Conservation (phyloP, 2,888 invertebrate species). For the Eupithecia abbreviata region DNA sequence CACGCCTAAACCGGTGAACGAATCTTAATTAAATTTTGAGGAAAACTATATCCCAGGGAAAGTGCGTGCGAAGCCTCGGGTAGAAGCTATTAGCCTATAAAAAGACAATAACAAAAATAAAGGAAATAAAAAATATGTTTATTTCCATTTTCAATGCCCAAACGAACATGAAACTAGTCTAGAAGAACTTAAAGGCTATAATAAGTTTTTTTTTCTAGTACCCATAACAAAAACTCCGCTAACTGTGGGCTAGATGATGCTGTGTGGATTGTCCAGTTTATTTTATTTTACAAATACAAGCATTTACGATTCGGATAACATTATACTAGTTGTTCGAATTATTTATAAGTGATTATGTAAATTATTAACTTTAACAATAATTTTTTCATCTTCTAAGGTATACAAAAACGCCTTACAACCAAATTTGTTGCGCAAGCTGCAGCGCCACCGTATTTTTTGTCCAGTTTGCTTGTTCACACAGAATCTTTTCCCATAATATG, state of each 20-base stretch:
- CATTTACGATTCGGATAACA: not conserved
- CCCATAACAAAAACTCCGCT: too few species aligned
- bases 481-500: not conserved
- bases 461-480: not conserved
- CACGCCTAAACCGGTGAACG: too few species aligned
- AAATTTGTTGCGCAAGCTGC: not conserved
- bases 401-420: not conserved
- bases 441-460: not conserved
- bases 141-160: not conserved
- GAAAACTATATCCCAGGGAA: too few species aligned
- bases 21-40: too few species aligned
- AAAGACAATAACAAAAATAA: not conserved
- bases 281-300: not conserved
- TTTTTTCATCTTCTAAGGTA: not conserved
- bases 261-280: too few species aligned
- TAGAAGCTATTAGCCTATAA: not conserved
- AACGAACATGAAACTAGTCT: not conserved
- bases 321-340: not conserved
- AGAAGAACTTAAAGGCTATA: too few species aligned
- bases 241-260: too few species aligned
- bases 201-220: too few species aligned
- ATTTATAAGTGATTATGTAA: not conserved
- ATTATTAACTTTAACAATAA: not conserved
- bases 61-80: too few species aligned
- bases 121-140: not conserved